phyloP scores from a whole-genome alignment of 1,140 invertebrate genomes.

The Zaprionus ornatus region DNA sequence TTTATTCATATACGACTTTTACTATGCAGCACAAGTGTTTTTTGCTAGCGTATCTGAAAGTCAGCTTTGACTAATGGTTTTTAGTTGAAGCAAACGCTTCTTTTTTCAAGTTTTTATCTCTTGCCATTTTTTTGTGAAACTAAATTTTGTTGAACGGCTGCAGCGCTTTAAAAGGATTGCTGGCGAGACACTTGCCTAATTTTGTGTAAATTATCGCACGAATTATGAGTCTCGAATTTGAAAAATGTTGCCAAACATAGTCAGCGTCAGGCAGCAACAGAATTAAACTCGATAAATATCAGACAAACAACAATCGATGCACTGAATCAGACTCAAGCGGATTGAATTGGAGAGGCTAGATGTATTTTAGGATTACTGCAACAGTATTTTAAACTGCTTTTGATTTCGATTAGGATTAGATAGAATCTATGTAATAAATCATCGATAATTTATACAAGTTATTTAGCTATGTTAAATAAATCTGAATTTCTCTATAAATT shows the following conservation, averaged over 20 bases:
- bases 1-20: not conserved
- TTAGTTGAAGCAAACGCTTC: not conserved
- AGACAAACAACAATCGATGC: constrained; percentile 34
- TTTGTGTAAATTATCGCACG: constrained; percentile 81
- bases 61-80: not conserved
- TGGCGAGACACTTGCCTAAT: constrained; percentile 80
- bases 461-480: not conserved
- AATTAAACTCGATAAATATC: constrained; percentile 76
- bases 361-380: not conserved
- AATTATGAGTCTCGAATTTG: constrained; percentile 79
- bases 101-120: constrained; percentile 10
- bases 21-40: not conserved
- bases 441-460: no score
- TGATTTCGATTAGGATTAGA: not conserved
- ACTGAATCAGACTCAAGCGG: constrained; percentile 9
- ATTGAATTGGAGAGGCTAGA: not conserved
- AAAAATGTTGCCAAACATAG: constrained; percentile 76
- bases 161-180: constrained; percentile 67
- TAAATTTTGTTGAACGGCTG: constrained; percentile 20
- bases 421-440: not conserved
- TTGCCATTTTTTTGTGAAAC: constrained; percentile 7
- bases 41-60: not conserved
- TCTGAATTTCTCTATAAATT: not conserved
- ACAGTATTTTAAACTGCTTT: not conserved
- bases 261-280: constrained; percentile 44